Percentiles rank a stretch among this genome's conserved stretches.
Conservation (phyloP, 1,140 invertebrate species). For the Apocrypta bakeri region DNA sequence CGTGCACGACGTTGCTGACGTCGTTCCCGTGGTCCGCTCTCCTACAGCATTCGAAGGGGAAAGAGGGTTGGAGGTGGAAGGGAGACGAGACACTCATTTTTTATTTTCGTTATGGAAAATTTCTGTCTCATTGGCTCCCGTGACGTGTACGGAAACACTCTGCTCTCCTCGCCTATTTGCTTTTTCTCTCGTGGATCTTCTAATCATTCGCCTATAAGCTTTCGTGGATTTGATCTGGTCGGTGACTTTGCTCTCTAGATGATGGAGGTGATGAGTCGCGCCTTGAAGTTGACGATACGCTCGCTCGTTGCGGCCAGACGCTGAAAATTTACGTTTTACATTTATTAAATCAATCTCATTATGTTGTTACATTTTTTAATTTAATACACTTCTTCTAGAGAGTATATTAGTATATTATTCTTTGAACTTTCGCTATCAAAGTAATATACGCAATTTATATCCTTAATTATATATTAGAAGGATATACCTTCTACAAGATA, state of each 20-base stretch:
- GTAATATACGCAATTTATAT: too few species aligned
- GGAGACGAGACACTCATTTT: slow-evolving; percentile 42
- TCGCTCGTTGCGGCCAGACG: slow-evolving; percentile 90
- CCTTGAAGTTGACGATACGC: slow-evolving; percentile 92
- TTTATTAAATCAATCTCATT: slow-evolving; percentile 16
- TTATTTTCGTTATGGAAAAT: background rate
- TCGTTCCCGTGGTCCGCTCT: slow-evolving; percentile 69
- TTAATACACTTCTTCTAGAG: too few species aligned
- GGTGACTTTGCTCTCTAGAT: slow-evolving; percentile 76
- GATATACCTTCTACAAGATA: background rate
- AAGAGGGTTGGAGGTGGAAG: background rate
- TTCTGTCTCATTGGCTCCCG: background rate
- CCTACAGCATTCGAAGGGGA: background rate
- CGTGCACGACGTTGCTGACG: slow-evolving; percentile 60
- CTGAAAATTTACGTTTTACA: slow-evolving; percentile 67
- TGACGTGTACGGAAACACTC: background rate
- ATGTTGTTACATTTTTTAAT: too few species aligned
- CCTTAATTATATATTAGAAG: too few species aligned
- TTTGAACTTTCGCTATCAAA: too few species aligned
- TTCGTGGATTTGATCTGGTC: background rate
- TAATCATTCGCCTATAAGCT: background rate
- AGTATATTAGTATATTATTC: too few species aligned
- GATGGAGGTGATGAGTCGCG: slow-evolving; percentile 88
- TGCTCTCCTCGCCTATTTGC: background rate
- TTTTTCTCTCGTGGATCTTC: background rate